Base-by-base conservation (phyloP, 2,888 invertebrate genomes). In the Heliconius charithonia region DNA sequence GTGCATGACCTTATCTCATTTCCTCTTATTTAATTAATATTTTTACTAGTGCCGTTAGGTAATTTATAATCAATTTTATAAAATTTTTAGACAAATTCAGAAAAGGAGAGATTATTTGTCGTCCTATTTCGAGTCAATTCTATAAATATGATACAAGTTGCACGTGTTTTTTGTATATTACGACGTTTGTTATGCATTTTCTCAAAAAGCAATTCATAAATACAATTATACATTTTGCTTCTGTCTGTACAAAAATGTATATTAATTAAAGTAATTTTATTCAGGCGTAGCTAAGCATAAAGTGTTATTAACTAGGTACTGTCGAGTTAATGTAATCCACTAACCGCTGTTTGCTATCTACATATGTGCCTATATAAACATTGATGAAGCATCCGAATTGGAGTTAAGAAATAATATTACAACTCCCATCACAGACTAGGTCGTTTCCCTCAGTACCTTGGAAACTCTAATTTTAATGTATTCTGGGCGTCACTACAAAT, bases 391-490 rank as follows among this genome's bases (percentile, higher is more conserved):
- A 83, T 83, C 85, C 86, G 86, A 88, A 87, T 86, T 86, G 87
- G 85, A 91, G 85, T 92, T 90, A 89, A 92, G 93, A 93, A 92
- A 92, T 92, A 93, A 93, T 94, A 93, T 92, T 91, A 86, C 85
- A 89, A 90, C 90, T 89, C 91, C 89, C 87, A 83, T 91, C 91
- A 89, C 87, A 87, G 86, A 85, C 89, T 89, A 90, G 91, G 89
- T 91, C 90, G 89, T 90, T 85, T 84, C 83, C 83, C 83, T 82
- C 82, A 83, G 83, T 85, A 83, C 82, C 93, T 93, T 92, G 91
- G 92, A 91, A 92, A 93, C 91, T 92, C 91, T 93, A 92, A 93
- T 93, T 93, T 93, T 93, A 94, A 94, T 94, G 92, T 92, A 91
- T 92, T 93, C 87, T 87, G 88, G 90, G 89, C 90, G 89, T 91